Percentiles rank a stretch among this genome's conserved stretches.
These are phyloP conservation scores for Eupithecia insigniata DNA, from an alignment of 2,888 invertebrate genomes.

Conservation along the genomic window DNA sequence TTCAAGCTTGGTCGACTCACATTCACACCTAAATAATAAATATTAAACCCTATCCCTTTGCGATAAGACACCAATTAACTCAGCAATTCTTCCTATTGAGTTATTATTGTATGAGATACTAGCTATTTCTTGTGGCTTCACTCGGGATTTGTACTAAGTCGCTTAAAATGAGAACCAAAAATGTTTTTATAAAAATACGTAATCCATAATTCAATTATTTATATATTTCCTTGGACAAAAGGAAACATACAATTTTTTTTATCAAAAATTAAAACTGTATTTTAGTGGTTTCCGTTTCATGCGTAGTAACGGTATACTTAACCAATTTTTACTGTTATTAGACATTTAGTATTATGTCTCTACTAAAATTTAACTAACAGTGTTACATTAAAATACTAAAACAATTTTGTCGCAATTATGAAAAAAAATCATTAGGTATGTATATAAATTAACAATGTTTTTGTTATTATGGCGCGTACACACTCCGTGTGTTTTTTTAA, in stretches of 20 bases:
- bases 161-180: background rate
- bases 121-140: background rate
- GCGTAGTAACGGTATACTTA: no score
- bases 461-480: no score
- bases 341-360: background rate
- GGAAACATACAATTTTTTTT: no score
- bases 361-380: background rate
- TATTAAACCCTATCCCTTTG: conserved; percentile 29
- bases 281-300: background rate
- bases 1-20: conserved; percentile 67
- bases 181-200: background rate
- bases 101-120: conserved; percentile 31
- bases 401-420: background rate
- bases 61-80: conserved; percentile 48
- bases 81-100: conserved; percentile 47
- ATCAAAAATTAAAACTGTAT: no score
- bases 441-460: no score
- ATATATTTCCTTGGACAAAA: no score
- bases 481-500: no score
- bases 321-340: background rate
- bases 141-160: background rate
- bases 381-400: background rate
- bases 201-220: background rate
- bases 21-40: conserved; percentile 35
- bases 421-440: background rate